A percentile compares a stretch with the other conserved stretches of the same genome.
These are phyloP conservation scores for Pheosia tremula DNA, from an alignment of 2,888 invertebrate genomes.

Conservation along the genomic window DNA sequence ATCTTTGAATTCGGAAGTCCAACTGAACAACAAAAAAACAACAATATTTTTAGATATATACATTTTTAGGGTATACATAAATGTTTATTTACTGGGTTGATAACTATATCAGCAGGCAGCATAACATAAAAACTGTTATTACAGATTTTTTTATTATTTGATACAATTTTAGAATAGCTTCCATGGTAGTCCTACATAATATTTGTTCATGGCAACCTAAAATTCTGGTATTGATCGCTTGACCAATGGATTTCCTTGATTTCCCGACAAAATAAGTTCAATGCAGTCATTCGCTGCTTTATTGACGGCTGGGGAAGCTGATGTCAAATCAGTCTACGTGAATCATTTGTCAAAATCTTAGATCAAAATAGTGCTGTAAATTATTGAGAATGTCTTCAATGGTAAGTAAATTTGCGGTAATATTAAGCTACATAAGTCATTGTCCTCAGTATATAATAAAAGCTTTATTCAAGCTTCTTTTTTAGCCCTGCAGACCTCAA, in stretches of 20 bases:
- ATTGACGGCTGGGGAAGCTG: slow-evolving; percentile 53
- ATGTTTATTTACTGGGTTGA: too few relatives aligned
- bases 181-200: background rate
- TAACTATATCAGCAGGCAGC: too few relatives aligned
- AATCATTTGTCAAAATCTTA: slow-evolving; percentile 64
- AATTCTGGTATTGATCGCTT: slow-evolving; percentile 64
- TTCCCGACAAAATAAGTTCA: slow-evolving; percentile 56
- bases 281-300: slow-evolving; percentile 64
- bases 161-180: too few relatives aligned
- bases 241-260: slow-evolving; percentile 53
- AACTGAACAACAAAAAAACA: too few relatives aligned
- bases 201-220: slow-evolving; percentile 10
- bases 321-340: slow-evolving; percentile 72
- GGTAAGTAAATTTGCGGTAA: slow-evolving; percentile 43
- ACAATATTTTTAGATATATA: too few relatives aligned
- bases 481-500: background rate
- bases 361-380: slow-evolving; percentile 49
- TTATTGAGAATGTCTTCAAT: slow-evolving; percentile 68
- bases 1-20: too few relatives aligned
- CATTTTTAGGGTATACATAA: too few relatives aligned
- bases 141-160: too few relatives aligned
- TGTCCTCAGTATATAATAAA: background rate
- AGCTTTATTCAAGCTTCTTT: background rate
- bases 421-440: background rate
- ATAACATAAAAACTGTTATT: too few relatives aligned